These are phyloP conservation scores for Hyperopisus bebe DNA, from an alignment of 2,113 vertebrate genomes.

Conservation along the genomic window DNA sequence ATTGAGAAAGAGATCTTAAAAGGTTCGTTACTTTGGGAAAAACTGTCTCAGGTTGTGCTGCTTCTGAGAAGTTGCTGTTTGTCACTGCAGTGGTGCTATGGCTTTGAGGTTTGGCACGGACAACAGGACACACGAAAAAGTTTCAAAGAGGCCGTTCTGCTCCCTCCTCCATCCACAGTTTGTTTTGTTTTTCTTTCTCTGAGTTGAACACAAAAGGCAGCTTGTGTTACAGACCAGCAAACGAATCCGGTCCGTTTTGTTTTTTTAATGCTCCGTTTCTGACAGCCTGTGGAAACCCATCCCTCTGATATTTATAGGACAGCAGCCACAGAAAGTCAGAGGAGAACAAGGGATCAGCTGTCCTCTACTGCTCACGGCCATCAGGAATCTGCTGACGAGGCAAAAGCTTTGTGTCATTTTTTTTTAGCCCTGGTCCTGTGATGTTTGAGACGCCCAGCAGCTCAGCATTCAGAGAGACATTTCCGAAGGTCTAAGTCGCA, in stretches of 20 bases:
- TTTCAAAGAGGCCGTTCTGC: neutral
- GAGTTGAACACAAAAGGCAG: neutral
- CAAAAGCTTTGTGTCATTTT: neutral
- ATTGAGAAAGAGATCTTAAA: neutral
- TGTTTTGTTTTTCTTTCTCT: neutral
- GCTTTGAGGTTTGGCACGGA: neutral
- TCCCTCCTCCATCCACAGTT: neutral
- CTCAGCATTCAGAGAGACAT: neutral
- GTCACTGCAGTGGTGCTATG: neutral
- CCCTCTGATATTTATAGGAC: neutral
- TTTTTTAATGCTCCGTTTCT: neutral
- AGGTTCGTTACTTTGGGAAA: neutral
- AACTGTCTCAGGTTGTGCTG: neutral
- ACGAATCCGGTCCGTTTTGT: neutral
- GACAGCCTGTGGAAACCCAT: conserved; percentile 3
- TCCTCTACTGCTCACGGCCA: neutral
- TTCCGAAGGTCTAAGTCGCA: neutral
- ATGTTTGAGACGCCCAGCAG: neutral
- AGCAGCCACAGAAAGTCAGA: neutral
- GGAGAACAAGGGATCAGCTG: conserved; percentile 1
- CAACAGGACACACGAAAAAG: neutral
- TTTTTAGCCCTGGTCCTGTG: neutral
- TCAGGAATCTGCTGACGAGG: neutral
- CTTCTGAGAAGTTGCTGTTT: neutral
- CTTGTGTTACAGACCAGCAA: conserved; percentile 12